Conservation (phyloP, 2,888 invertebrate species). For the Dryomyza anilis region DNA sequence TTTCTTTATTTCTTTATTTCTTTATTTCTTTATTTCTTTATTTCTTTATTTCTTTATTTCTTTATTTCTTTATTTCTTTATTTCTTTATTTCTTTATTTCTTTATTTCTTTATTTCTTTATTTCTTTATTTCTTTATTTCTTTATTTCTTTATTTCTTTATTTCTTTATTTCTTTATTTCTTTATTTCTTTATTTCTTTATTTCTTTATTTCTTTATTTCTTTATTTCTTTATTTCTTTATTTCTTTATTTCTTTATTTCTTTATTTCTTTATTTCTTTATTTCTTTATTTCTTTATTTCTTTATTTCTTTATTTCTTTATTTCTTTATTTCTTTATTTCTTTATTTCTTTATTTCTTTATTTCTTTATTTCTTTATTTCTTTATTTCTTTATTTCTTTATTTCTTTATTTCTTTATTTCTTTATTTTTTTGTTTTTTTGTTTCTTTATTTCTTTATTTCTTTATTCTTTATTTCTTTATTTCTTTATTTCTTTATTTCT, state of each 20-base stretch:
- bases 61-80: no score
- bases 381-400: constrained; percentile 3
- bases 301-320: neutral
- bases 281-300: neutral
- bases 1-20: no score
- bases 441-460: neutral
- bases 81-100: no score
- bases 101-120: no score
- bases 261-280: neutral
- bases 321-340: neutral
- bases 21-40: no score
- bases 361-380: neutral
- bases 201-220: neutral
- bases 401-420: neutral
- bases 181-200: neutral
- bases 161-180: no score
- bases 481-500: neutral
- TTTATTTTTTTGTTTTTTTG: neutral
- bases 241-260: neutral
- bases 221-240: neutral
- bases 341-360: neutral
- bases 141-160: no score
- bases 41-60: no score
- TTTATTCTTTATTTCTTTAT: neutral
- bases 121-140: no score